Evolutionary conservation across 2,113 vertebrate species (phyloP).

Genomic region (Dicaeum eximium): DNA sequence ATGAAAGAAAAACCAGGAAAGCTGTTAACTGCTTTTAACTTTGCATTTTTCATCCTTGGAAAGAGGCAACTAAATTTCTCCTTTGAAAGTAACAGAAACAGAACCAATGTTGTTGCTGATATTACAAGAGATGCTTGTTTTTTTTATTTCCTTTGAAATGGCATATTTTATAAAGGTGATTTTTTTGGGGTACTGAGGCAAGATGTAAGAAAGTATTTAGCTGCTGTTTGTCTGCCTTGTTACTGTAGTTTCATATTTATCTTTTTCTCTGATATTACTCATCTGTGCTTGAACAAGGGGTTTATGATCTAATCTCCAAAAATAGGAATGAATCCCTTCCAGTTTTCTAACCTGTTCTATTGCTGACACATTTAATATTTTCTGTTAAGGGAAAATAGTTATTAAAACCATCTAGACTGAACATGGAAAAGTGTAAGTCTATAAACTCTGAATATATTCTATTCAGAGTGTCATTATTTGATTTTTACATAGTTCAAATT

Average conservation of each 20-base stretch:
- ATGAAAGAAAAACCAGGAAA: neutral
- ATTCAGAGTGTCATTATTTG: neutral
- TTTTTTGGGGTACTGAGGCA: neutral
- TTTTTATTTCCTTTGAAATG: neutral
- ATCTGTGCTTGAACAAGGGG: neutral
- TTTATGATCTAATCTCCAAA: neutral
- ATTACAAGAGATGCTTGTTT: neutral
- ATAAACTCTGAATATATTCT: neutral
- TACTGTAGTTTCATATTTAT: neutral
- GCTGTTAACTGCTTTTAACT: neutral
- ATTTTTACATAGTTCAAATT: neutral
- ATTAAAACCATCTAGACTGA: neutral
- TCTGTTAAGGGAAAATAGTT: neutral
- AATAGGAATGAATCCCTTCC: neutral
- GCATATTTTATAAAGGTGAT: neutral
- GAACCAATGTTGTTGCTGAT: neutral
- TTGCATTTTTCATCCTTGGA: neutral
- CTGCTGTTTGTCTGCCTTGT: neutral
- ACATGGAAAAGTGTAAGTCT: neutral
- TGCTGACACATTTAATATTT: neutral
- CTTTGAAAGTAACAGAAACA: neutral
- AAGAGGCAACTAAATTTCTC: neutral
- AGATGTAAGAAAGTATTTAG: neutral
- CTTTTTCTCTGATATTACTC: neutral
- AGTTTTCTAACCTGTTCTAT: neutral